A percentile compares a stretch with the other conserved stretches of the same genome.
phyloP scores from a whole-genome alignment of 2,888 invertebrate genomes.

The Lampropteryx suffumata region DNA sequence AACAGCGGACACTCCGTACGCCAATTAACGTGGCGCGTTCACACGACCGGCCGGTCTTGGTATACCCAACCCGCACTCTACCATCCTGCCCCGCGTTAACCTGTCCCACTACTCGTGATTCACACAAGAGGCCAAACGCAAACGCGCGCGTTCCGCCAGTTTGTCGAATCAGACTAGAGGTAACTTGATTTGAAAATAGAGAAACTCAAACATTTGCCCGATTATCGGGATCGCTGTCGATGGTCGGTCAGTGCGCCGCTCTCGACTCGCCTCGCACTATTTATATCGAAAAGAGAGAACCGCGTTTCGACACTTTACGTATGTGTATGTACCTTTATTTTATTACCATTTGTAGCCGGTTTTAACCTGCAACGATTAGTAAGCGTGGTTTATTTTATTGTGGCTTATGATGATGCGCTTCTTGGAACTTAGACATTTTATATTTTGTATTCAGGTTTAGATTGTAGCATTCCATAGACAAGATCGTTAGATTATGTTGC shows the following conservation, averaged over 20 bases:
- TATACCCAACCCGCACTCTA: constrained; percentile 51
- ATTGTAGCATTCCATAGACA: constrained; percentile 20
- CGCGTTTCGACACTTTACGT: constrained; percentile 74
- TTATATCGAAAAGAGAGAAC: constrained; percentile 78
- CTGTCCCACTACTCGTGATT: constrained; percentile 33
- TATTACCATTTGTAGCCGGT: constrained; percentile 80
- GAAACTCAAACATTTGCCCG: constrained; percentile 78
- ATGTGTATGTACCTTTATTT: constrained; percentile 73
- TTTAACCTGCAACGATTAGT: constrained; percentile 75
- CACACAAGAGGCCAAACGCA: constrained; percentile 37
- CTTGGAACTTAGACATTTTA: constrained; percentile 50
- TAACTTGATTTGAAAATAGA: constrained; percentile 77
- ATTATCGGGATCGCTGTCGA: constrained; percentile 80
- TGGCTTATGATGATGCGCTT: constrained; percentile 63
- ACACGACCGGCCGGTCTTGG: constrained; percentile 59
- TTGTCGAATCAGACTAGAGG: constrained; percentile 50
- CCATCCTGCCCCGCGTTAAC: constrained; percentile 51
- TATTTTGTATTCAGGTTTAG: constrained; percentile 29
- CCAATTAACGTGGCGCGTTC: constrained; percentile 78
- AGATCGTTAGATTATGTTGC: constrained; percentile 4
- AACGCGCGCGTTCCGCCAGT: constrained; percentile 53
- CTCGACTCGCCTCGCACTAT: constrained; percentile 74
- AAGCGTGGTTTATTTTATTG: constrained; percentile 70
- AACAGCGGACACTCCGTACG: constrained; percentile 71
- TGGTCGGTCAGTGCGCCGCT: constrained; percentile 76